Percentiles rank a stretch among this genome's conserved stretches.
phyloP scores from a whole-genome alignment of 2,888 invertebrate species.

The Seira sanloemensis region DNA sequence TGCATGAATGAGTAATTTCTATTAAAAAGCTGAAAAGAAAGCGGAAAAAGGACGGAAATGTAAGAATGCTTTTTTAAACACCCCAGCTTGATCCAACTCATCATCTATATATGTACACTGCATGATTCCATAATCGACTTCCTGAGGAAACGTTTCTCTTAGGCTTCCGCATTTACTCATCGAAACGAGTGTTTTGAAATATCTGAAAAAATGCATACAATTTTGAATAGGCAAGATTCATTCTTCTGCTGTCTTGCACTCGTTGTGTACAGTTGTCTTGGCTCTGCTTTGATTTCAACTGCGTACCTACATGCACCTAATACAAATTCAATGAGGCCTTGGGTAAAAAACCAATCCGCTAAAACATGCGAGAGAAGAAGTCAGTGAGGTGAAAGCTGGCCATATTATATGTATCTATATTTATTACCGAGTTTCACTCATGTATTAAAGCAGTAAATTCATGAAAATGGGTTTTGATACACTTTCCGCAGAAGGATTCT shows the following conservation, averaged over 20 bases:
- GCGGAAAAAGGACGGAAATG: no score
- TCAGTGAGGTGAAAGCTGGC: slow-evolving; percentile 27
- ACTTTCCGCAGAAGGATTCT: neutral
- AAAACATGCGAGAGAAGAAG: neutral
- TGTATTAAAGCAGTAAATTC: slow-evolving; percentile 49
- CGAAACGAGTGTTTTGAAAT: neutral
- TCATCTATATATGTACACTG: no score
- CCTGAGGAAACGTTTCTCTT: no score
- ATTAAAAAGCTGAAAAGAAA: no score
- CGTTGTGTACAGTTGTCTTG: slow-evolving; percentile 11
- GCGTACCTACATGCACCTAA: neutral
- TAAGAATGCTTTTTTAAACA: no score
- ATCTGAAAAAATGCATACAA: slow-evolving; percentile 15
- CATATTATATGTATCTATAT: no score
- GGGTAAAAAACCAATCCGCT: neutral
- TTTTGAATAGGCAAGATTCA: slow-evolving; percentile 23
- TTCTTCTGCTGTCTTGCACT: slow-evolving; percentile 27
- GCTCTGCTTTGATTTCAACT: slow-evolving; percentile 1
- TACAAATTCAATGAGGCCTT: slow-evolving; percentile 8
- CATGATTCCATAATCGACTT: neutral
- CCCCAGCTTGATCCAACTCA: no score
- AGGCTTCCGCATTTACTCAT: no score
- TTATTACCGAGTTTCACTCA: no score
- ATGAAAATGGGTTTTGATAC: slow-evolving; percentile 31
- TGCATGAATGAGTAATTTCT: no score